Evolutionary conservation across 2,888 invertebrate species (phyloP), one percentile per base, ranked within the genome.

Genomic region (Drosophila basisetae): DNA sequence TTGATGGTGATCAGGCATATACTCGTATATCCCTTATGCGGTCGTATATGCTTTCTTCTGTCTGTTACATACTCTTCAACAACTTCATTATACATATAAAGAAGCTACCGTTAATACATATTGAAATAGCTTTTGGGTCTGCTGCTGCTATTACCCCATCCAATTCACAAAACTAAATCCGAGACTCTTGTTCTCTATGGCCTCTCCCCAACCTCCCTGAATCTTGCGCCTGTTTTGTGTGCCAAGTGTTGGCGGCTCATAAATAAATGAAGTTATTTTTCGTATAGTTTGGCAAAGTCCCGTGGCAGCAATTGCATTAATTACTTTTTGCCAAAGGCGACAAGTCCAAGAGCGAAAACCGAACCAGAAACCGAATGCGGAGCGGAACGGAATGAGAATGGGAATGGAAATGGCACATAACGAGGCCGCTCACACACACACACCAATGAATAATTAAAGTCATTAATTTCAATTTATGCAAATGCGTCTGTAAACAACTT

Each of bases 401-500:
- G 18, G 59, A 60, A 54, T n/a, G 47, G 2, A 9, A 47, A 25
- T 47, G 47, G 47, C 16, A 66, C 53, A 33, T 66, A 65, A 18
- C 49, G 62, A 78, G 49, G 33, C 22, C 16, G 10, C 18, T 18
- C n/a, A 9, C 35, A 37, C 25, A 18, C 54, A 18, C 55, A 37
- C 53, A 88, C 73, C 77, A 72, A 82, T 87, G 89, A 90, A 87
- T 90, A 87, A 90, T 87, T 90, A 76, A 88, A 90, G 87, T 79
- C 91, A 88, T 88, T 88, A 88, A 88, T 88, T 90, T 88, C 87
- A 88, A 88, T 88, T 88, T 88, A 88, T 88, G 87, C 91, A 88
- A 88, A 88, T 88, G 87, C 90, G 91, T 88, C 87, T 89, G 87
- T 87, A 88, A 88, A 89, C 89, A 90, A 88, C 91, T 88, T 88